phyloP scores from a whole-genome alignment of 1,140 invertebrate species.

The Luehdorfia chinensis region DNA sequence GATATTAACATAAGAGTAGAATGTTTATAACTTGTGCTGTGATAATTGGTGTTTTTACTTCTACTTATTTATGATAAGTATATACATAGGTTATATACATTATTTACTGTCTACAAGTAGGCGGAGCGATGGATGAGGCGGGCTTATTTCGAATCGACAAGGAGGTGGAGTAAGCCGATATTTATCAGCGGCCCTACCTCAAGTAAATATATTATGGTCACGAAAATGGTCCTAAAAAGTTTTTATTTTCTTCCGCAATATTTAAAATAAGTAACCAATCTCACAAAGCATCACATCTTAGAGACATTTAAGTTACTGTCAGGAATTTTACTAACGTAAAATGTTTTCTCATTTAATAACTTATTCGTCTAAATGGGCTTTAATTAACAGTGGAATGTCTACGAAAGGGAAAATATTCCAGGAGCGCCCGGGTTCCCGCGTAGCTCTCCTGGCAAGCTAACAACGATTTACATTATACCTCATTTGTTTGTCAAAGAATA shows the following conservation, averaged over 20 bases:
- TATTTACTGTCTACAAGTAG: constrained; percentile 65
- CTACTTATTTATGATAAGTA: constrained; percentile 27
- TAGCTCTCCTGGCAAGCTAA: constrained; percentile 31
- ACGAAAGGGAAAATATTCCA: constrained; percentile 62
- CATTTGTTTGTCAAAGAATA: constrained; percentile 52
- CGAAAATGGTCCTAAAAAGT: neutral
- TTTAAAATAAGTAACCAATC: too few species aligned
- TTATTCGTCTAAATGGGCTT: constrained; percentile 66
- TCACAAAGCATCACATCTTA: too few species aligned
- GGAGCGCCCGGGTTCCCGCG: constrained; percentile 35
- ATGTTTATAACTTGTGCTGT: too few species aligned
- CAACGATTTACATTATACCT: constrained; percentile 61
- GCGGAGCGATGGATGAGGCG: constrained; percentile 68
- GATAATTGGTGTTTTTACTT: too few species aligned
- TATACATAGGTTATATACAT: constrained; percentile 50
- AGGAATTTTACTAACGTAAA: constrained; percentile 20
- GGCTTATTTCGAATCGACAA: constrained; percentile 69
- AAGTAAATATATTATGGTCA: neutral
- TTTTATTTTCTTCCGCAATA: too few species aligned
- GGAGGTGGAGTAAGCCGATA: constrained; percentile 61
- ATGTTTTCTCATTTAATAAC: constrained; percentile 61
- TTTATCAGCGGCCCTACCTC: constrained; percentile 35
- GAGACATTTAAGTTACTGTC: too few species aligned
- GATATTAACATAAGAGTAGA: too few species aligned
- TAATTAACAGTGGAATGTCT: constrained; percentile 71